These are phyloP conservation scores for Sanderia malayensis DNA, from an alignment of 30 jellyfish, hydroid and myxozoan species.

Conservation along the genomic window DNA sequence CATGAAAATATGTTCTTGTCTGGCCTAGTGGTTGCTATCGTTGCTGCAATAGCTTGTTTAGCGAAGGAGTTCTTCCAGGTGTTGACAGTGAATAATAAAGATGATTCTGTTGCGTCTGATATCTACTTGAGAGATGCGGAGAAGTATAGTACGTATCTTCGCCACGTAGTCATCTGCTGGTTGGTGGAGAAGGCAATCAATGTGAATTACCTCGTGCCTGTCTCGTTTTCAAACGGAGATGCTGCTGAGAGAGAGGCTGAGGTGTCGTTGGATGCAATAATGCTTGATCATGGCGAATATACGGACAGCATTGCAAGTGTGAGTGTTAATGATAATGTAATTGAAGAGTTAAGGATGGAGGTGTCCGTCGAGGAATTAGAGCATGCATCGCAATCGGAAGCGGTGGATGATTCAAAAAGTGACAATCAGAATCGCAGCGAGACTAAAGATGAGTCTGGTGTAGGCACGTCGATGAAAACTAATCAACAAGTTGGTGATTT, in stretches of 20 bases:
- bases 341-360: background rate
- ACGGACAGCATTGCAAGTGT: background rate
- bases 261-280: conserved; percentile 3
- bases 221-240: background rate
- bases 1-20: background rate
- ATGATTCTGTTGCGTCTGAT: background rate
- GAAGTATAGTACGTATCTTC: background rate
- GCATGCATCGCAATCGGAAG: background rate
- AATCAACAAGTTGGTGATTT: background rate
- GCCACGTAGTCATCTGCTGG: background rate
- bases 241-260: background rate
- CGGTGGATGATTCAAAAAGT: background rate
- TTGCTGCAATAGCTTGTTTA: conserved; percentile 5
- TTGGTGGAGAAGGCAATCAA: background rate
- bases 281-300: conserved; percentile 3
- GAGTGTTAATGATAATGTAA: background rate
- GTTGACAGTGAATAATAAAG: background rate
- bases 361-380: too few species aligned
- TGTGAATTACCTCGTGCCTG: background rate
- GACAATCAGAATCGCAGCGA: background rate
- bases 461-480: background rate
- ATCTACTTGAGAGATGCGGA: background rate
- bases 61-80: background rate
- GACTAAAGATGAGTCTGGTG: background rate
- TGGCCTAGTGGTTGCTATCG: background rate